Evolutionary conservation across 2,797 vertebrate species (phyloP).

Genomic region (Antrozous pallidus): DNA sequence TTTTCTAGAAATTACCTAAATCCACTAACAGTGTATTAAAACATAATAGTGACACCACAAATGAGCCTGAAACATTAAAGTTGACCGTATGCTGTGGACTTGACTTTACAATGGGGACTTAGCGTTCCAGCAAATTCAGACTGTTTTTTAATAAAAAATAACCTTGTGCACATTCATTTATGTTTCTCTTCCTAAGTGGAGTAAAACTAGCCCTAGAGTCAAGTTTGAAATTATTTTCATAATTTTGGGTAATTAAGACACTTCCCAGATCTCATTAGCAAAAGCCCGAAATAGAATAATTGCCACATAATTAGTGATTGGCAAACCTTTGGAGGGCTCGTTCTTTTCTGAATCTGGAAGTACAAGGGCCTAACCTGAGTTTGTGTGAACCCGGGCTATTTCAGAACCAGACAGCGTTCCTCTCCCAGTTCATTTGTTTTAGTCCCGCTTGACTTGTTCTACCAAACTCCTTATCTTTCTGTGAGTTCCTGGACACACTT

Average conservation of each 20-base stretch:
- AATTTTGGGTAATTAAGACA: slow-evolving; percentile 81
- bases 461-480: neutral
- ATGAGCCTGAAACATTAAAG: neutral
- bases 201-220: slow-evolving; percentile 85
- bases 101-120: neutral
- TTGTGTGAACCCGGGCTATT: slow-evolving; percentile 33
- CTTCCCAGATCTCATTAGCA: slow-evolving; percentile 85
- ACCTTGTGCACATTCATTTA: slow-evolving; percentile 64
- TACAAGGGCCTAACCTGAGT: slow-evolving; percentile 47
- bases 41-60: neutral
- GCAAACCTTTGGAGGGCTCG: slow-evolving; percentile 73
- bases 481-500: neutral
- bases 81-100: neutral
- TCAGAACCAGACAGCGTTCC: neutral
- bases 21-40: neutral
- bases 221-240: slow-evolving; percentile 83
- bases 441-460: neutral
- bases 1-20: neutral
- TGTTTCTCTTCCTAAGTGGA: slow-evolving; percentile 80
- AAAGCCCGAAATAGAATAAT: slow-evolving; percentile 83
- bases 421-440: neutral
- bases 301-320: slow-evolving; percentile 80
- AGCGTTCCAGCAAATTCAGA: slow-evolving; percentile 18
- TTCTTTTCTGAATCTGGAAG: slow-evolving; percentile 66
- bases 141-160: slow-evolving; percentile 77